Conservation (phyloP, 2,888 invertebrate genomes). For the Thecocarcelia acutangulata region DNA sequence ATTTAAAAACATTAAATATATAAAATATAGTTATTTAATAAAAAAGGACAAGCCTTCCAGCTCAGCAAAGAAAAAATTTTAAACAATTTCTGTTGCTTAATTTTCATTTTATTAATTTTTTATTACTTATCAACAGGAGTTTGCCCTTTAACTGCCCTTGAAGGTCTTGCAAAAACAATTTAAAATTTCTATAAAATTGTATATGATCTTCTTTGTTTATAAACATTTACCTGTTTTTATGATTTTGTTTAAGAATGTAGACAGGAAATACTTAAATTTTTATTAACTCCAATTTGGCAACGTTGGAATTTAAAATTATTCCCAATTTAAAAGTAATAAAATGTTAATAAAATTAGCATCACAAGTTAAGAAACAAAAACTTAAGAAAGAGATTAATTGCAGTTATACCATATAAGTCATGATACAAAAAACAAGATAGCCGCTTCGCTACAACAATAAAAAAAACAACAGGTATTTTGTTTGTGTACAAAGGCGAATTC, state of each 20-base stretch:
- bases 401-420: too few relatives aligned
- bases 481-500: too few relatives aligned
- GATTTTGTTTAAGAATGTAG: constrained; percentile 8
- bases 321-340: neutral
- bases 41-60: constrained; percentile 59
- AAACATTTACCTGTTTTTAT: constrained; percentile 16
- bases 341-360: too few relatives aligned
- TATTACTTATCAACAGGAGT: constrained; percentile 32
- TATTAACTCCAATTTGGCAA: constrained; percentile 34
- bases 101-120: constrained; percentile 1
- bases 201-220: constrained; percentile 11
- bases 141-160: constrained; percentile 43
- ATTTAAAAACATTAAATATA: constrained; percentile 49
- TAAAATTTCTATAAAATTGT: constrained; percentile 44
- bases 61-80: neutral
- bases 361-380: too few relatives aligned
- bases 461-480: too few relatives aligned
- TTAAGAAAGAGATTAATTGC: too few relatives aligned
- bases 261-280: constrained; percentile 47
- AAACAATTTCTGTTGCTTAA: neutral
- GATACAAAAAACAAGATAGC: too few relatives aligned
- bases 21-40: constrained; percentile 41
- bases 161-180: constrained; percentile 37
- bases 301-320: constrained; percentile 44
- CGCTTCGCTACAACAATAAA: too few relatives aligned